Base-by-base conservation (phyloP, 2,888 invertebrate species). In the Neuroscelio doddi region DNA sequence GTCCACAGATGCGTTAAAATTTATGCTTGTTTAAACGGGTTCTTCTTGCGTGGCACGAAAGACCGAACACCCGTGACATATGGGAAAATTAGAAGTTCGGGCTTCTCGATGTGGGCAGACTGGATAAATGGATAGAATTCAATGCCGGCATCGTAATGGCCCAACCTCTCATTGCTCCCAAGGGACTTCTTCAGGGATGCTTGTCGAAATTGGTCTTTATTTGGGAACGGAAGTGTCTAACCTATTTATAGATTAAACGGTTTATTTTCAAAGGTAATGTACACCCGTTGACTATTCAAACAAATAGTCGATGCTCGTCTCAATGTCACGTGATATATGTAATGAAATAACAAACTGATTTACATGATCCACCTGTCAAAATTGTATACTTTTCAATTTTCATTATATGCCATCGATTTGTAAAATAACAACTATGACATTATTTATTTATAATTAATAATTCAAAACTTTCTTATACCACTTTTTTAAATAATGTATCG, bases 201-300 rank as follows among this genome's bases (percentile, higher is more conserved):
- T 74, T 64, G 73, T 72, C 65, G 73, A 80, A 81, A 81, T 80
- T 80, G 80, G 78, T 80, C 81, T 80, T 78, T 76, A 79, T 79
- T 77, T 73, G 75, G 74, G 57, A 72, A 69, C 55, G 64, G 42
- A 53, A 52, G 21, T 12, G 53, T 30, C 38, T 36, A 51, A 38
- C 44, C 16, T 38, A 49, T 70, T 69, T 69, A 71, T 73, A 72
- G 70, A 74, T 67, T 72, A 46, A 29, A 14, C 32, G 12, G 44
- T 41, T 41, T 41, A 10, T 41, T 41, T 41, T 3, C n/a, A 7
- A 24, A 24, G 12, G 38, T 38, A 38, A 16, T 17, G n/a, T 16
- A 7, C 41, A 1, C 10, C 7, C 15, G 24, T 41, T 12, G 3
- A 41, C 21, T 10, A 12, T 41, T 41, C 16, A 39, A 17, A 17